Base-by-base conservation (phyloP, 1,140 invertebrate species). In the Oryctes rhinoceros region DNA sequence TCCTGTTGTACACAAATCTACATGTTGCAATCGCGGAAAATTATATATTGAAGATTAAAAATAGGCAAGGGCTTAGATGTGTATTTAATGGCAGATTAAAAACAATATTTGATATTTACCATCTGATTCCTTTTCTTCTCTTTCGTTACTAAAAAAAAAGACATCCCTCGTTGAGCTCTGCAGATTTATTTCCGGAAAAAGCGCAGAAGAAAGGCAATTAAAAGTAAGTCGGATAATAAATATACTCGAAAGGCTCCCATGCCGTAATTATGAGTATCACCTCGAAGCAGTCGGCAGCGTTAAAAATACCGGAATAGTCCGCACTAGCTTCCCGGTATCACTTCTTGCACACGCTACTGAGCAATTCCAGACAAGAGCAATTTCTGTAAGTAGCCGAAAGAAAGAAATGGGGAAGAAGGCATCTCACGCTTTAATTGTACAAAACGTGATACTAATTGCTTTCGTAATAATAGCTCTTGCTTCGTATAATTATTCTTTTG, bases 391-490 rank as follows among this genome's bases (percentile, higher is more conserved):
- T n/a, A 59, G 53, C 53, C n/a, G 53, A 59, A 59, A 59, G 74
- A 80, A 74, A 81, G 76, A 30, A 62, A 81, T 82, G 81, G 62
- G 80, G 81, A 83, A 80, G 82, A 81, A 65, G 81, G 74, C 77
- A 67, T 80, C 82, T 82, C 2, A 30, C 24, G 84, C 82, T 84
- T 83, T 87, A 87, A 87, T 86, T 87, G 85, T 86, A 85, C 81
- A 85, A 84, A 87, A 87, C 84, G 86, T 82, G 85, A 85, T 86
- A 87, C 86, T 86, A 87, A 87, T 87, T 87, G 86, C 84, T 85
- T 85, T 84, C 82, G 82, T 87, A 82, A 81, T 83, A 44, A 44
- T 44, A 44, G 9, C 39, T 10, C 39, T 44, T 44, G 39, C 9
- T 44, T 44, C 5, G 39, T 10, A 0, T 44, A 44, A 44, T 44